Evolutionary conservation across 1,140 invertebrate species (phyloP), one percentile per base, ranked within the genome.

Genomic region (Nymphalis io): DNA sequence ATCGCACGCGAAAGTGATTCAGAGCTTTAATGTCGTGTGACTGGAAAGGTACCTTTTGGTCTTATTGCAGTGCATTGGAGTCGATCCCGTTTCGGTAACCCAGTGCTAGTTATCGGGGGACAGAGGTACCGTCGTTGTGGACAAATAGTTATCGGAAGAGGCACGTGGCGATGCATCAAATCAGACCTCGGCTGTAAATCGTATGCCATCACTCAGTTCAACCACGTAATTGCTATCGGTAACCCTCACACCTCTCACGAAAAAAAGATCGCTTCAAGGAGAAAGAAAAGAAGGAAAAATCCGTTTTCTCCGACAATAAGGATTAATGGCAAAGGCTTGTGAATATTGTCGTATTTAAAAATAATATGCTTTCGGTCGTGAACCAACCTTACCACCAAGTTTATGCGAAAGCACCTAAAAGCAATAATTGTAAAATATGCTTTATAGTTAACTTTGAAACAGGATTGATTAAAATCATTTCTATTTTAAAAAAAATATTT

Each of bases 111-210:
- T 18, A 64, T 87, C 23, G 71, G 65, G 3, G 88, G 85, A 0
- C 60, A 81, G 53, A 78, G 88, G 57, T 90, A 84, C 65, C 75
- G 88, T 4, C 70, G 79, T 8, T 68, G 60, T 33, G 82, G 83
- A 16, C 63, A 74, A 10, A 18, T 73, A 16, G 68, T 69, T 8
- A 72, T 70, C 15, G 71, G 60, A 38, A 64, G 76, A 13, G 60
- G 59, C n/a, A 83, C 76, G 0, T 90, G 88, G 86, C 71, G 83
- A 5, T 90, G 88, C 68, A 90, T 88, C 58, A 88, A 88, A 68
- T 90, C 88, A 0, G 88, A 90, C 73, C 73, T 68, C 8, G 88
- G 88, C 55, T 90, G 88, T 72, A 77, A 51, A 18, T 83, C 83
- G 38, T 83, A 82, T 53, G 81, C 72, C 16, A 71, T 87, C 58